These are phyloP conservation scores for Pitta sordida DNA, from an alignment of 2,113 vertebrate genomes.

Conservation along the genomic window DNA sequence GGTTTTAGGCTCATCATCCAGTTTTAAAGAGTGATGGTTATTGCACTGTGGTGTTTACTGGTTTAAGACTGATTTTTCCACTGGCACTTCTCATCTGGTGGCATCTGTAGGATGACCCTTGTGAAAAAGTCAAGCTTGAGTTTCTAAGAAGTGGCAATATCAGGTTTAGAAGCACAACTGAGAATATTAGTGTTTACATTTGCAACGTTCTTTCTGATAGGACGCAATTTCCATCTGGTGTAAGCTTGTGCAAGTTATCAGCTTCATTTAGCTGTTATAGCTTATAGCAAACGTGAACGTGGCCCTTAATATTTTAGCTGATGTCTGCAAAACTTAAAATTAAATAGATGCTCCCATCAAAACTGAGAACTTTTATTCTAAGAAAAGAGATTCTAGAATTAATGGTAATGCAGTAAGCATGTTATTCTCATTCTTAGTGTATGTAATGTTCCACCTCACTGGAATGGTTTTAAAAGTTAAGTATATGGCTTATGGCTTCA, in stretches of 20 bases:
- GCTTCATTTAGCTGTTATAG: neutral
- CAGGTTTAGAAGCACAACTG: neutral
- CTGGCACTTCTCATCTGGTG: neutral
- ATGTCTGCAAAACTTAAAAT: neutral
- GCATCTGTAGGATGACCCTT: neutral
- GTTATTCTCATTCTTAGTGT: neutral
- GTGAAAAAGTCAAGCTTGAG: neutral
- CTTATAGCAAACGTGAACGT: neutral
- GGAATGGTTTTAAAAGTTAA: neutral
- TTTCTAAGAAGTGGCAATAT: neutral
- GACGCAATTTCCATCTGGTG: neutral
- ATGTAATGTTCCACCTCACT: neutral
- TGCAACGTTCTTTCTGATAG: neutral
- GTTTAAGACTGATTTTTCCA: neutral
- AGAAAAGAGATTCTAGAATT: neutral
- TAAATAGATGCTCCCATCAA: neutral
- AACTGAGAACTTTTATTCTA: neutral
- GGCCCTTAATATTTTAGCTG: slow-evolving; percentile 6
- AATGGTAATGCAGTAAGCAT: neutral
- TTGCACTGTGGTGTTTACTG: neutral
- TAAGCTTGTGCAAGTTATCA: neutral
- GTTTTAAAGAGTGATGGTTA: neutral
- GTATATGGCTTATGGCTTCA: neutral
- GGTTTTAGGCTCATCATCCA: neutral
- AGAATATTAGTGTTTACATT: neutral